Base-by-base conservation (phyloP, 2,888 invertebrate genomes). In the Noctua janthe region DNA sequence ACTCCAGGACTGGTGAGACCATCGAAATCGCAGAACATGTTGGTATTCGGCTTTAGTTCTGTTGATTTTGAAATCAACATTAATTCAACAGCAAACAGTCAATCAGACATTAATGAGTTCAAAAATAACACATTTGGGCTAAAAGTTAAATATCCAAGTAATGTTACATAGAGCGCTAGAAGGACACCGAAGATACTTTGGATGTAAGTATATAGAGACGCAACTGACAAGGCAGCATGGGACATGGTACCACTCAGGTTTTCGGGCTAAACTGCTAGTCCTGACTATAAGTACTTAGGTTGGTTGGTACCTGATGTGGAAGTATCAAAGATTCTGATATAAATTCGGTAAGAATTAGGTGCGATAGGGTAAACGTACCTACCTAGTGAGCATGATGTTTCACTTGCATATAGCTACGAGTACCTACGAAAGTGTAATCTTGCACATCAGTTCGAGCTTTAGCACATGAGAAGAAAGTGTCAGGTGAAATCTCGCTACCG, bases 401-500 rank as follows among this genome's bases (percentile, higher is more conserved):
- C 74, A 49, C 35, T 43, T 73, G 74, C 56, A 35, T 76, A 23
- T 1, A 29, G 10, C 7, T 39, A 3, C 43, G 72, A 79, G 29
- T 29, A 51, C 51, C 20, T 66, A 71, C 43, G 72, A 79, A 79
- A 78, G 74, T 76, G 76, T 47, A 76, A 75, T 71, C 62, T 78
- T 49, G 81, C 70, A 77, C 56, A 81, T 77, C 69, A 74, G 69
- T 47, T 43, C 10, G 66, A 87, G 81, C 82, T 88, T 88, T 84
- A 72, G 69, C 67, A 81, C 54, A 71, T 73, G 66, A 54, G 84
- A 82, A 76, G 82, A 87, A 88, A 88, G 89, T 84, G 80, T 71
- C 76, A 74, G 62, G 86, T 76, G 89, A 88, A 88, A 87, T 84
- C 82, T 81, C 39, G 81, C 73, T 80, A 73, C 80, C 56, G 47